A percentile compares a stretch with the other conserved stretches of the same genome.
Conservation (phyloP, 2,888 invertebrate species). For the Callyntrura sp. region DNA sequence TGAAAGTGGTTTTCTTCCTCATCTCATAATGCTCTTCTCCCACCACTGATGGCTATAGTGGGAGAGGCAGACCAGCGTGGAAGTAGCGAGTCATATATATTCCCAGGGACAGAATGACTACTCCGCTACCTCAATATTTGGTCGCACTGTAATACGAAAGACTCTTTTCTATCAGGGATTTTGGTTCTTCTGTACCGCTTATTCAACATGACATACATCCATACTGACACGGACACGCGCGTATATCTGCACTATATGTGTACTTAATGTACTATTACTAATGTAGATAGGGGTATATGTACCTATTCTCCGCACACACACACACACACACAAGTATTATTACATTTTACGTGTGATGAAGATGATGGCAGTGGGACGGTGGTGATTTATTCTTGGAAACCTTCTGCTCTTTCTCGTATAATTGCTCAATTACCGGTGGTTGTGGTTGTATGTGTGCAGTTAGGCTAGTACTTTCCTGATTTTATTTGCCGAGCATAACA, state of each 20-base stretch:
- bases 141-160: neutral
- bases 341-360: conserved; percentile 38
- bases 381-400: conserved; percentile 65
- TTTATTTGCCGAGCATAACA: too few species aligned
- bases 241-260: neutral
- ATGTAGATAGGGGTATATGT: too few species aligned
- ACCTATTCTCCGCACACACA: neutral
- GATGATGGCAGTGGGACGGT: conserved; percentile 8
- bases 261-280: neutral
- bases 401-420: conserved; percentile 67
- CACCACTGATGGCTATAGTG: neutral
- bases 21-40: conserved; percentile 22
- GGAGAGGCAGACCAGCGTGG: neutral
- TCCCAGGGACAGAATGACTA: neutral
- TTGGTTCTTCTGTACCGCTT: neutral
- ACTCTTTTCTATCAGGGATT: neutral
- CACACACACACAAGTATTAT: conserved; percentile 6
- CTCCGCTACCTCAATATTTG: neutral
- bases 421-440: conserved; percentile 67
- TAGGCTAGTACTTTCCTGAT: neutral
- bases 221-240: too few species aligned
- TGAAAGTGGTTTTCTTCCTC: conserved; percentile 61
- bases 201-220: neutral
- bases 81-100: neutral
- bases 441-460: neutral